Evolutionary conservation across 2,888 invertebrate genomes (phyloP).

Genomic region (Philaethria dido): DNA sequence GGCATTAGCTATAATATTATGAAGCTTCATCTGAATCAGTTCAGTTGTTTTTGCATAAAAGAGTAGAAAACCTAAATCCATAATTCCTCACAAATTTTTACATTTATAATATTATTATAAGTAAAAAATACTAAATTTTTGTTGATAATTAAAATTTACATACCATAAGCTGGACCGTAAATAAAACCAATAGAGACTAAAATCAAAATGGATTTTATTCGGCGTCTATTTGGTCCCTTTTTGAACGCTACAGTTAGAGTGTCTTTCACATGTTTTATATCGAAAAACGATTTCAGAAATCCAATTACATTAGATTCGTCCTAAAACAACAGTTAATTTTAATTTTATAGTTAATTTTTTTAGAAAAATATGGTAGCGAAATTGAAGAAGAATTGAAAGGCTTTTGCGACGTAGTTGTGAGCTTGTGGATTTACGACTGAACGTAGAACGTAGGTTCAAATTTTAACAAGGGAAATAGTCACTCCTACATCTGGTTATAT

Average conservation of each 20-base stretch:
- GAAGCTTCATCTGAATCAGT: too few species aligned
- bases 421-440: too few species aligned
- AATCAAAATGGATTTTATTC: slow-evolving; percentile 69
- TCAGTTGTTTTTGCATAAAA: too few species aligned
- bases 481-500: too few species aligned
- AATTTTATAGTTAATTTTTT: slow-evolving; percentile 47
- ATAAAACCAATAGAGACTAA: slow-evolving; percentile 67
- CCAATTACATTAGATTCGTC: slow-evolving; percentile 37
- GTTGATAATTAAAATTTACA: slow-evolving; percentile 42
- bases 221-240: slow-evolving; percentile 68
- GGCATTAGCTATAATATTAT: too few species aligned
- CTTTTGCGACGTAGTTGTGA: neutral
- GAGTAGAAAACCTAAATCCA: too few species aligned
- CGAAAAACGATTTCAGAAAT: slow-evolving; percentile 76
- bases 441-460: neutral
- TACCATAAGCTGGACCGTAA: slow-evolving; percentile 73
- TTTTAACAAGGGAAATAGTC: neutral
- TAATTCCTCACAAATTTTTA: too few species aligned
- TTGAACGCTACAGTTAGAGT: slow-evolving; percentile 80
- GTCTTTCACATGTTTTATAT: slow-evolving; percentile 77
- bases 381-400: too few species aligned
- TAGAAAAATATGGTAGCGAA: neutral
- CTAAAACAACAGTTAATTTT: slow-evolving; percentile 37
- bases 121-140: neutral
- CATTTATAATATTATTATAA: too few species aligned